Conservation (phyloP, 2,113 vertebrate genomes). For the Urocynchramus pylzowi region DNA sequence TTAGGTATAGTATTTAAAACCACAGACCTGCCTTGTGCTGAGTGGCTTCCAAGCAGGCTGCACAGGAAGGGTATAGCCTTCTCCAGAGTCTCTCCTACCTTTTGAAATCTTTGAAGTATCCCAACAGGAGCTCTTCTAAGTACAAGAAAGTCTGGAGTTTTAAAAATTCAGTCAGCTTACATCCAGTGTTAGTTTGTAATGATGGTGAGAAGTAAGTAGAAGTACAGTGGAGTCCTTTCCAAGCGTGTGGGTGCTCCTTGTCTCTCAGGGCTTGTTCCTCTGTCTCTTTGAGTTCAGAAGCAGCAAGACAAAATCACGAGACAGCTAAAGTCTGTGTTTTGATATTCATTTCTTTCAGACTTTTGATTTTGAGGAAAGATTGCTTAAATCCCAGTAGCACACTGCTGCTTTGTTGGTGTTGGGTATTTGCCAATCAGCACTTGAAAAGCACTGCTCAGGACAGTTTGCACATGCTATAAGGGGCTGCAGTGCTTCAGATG, state of each 20-base stretch:
- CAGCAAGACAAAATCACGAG: neutral
- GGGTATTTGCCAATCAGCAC: neutral
- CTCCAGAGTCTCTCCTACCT: neutral
- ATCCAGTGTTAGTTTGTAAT: neutral
- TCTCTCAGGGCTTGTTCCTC: neutral
- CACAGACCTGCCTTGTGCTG: neutral
- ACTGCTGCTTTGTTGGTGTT: neutral
- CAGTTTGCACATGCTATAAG: neutral
- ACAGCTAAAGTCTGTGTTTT: neutral
- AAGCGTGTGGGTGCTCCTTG: neutral
- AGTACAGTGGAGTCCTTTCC: neutral
- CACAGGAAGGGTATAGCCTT: neutral
- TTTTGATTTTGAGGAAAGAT: neutral
- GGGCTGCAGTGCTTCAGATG: neutral
- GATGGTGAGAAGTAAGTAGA: neutral
- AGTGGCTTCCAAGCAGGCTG: neutral
- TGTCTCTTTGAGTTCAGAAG: neutral
- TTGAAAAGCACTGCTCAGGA: neutral
- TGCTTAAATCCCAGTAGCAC: neutral
- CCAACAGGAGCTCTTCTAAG: neutral
- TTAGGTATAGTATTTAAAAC: neutral
- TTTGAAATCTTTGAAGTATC: slow-evolving; percentile 41
- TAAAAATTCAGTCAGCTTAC: neutral
- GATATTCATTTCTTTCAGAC: neutral
- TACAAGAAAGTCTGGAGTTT: neutral